Evolutionary conservation across 1,140 invertebrate genomes (phyloP), one percentile per base, ranked within the genome.

Genomic region (Hydropsyche tenuis): DNA sequence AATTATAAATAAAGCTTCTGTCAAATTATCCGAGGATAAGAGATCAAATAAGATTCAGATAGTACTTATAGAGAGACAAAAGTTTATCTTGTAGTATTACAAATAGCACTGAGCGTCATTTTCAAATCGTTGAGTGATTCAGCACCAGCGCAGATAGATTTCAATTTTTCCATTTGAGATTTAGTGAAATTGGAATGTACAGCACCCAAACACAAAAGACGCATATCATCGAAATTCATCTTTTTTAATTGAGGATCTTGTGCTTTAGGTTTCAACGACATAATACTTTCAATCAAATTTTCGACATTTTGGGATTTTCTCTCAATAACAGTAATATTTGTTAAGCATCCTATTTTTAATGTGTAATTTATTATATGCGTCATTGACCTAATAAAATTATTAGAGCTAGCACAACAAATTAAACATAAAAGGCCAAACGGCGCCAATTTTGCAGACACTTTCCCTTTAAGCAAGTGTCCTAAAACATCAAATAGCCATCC

Each of bases 401-500:
- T 82, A 1, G 82, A 80, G 62, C 81, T 83, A 25, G 85, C 83
- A 14, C 82, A 81, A 0, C 83, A 79, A 1, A 85, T 78, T 23
- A 86, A 75, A 4, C 80, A 80, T 20, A 83, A 42, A 0, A 85
- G 69, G 42, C 80, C 81, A 63, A 82, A 82, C 0, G 85, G 85
- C 0, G 82, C 75, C 0, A 85, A 63, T 0, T 74, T 56, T 0
- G 75, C 7, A 0, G 83, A 79, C 30, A 85, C 74, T 78, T 85
- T 84, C 0, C 80, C 83, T 45, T 79, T 79, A 1, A 85, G 53
- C 4, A 85, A 66, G 69, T 86, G 83, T 12, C 81, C 81, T 0
- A 86, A 71, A 0, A 84, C 83, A 75, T 86, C 85, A 78, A 85
- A 86, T 46, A 85, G 81, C 85, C 85, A 86, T 2, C 83, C 84